These are phyloP conservation scores for Apamea anceps DNA, from an alignment of 2,888 invertebrate genomes.

Conservation along the genomic window DNA sequence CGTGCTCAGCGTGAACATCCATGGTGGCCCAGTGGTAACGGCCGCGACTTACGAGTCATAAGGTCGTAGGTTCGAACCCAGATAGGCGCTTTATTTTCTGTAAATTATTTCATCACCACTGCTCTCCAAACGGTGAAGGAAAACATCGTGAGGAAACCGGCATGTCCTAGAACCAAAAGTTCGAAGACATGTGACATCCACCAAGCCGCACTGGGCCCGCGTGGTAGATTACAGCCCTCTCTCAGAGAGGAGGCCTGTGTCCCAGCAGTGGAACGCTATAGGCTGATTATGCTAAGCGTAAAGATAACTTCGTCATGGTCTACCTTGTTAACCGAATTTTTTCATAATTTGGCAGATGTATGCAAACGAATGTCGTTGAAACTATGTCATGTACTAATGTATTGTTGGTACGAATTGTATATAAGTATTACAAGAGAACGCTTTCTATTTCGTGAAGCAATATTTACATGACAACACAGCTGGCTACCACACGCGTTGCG, in stretches of 20 bases:
- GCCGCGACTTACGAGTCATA: no score
- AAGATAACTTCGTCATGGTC: neutral
- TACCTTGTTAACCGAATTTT: neutral
- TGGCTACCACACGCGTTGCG: neutral
- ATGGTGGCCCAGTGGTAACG: no score
- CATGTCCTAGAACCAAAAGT: no score
- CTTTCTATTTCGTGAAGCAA: conserved; percentile 30
- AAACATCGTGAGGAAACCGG: no score
- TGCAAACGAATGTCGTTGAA: neutral
- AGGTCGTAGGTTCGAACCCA: no score
- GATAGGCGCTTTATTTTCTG: no score
- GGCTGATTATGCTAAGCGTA: neutral
- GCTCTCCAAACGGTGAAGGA: no score
- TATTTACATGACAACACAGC: conserved; percentile 11
- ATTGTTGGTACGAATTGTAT: conserved; percentile 11
- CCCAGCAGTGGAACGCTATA: neutral
- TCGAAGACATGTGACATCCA: no score
- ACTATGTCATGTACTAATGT: neutral
- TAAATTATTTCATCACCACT: no score
- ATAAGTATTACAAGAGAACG: neutral
- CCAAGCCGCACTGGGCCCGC: neutral
- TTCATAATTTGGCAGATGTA: neutral
- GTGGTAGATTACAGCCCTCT: no score
- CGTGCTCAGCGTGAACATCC: no score
- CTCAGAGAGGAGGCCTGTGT: neutral